Percentiles rank a stretch among this genome's conserved stretches.
phyloP scores from a whole-genome alignment of 2,888 invertebrate species.

The Molanna angustata region DNA sequence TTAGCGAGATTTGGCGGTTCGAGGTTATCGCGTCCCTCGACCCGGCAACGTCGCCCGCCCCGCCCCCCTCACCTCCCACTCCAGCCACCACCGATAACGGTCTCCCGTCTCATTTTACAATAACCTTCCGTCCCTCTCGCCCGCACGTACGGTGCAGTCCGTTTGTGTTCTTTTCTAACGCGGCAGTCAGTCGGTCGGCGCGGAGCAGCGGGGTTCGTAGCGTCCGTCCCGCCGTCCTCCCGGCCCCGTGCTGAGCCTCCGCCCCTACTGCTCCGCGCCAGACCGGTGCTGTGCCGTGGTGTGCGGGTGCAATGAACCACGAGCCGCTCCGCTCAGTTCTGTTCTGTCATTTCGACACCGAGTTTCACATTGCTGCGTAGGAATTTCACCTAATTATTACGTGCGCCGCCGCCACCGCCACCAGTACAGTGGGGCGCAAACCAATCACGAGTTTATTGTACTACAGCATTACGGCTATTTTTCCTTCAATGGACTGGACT shows the following conservation, averaged over 20 bases:
- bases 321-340: too few relatives aligned
- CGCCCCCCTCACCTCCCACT: conserved; percentile 4
- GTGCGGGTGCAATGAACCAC: conserved; percentile 10
- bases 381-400: background rate
- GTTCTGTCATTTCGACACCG: conserved; percentile 10
- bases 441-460: background rate
- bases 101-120: too few relatives aligned
- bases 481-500: too few relatives aligned
- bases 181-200: too few relatives aligned
- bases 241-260: conserved; percentile 5
- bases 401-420: too few relatives aligned
- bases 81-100: conserved; percentile 5
- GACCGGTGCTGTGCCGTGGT: background rate
- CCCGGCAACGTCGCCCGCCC: conserved; percentile 20
- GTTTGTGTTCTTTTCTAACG: background rate
- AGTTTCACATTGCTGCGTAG: background rate
- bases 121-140: conserved; percentile 15
- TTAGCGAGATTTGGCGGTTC: too few relatives aligned
- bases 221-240: too few relatives aligned
- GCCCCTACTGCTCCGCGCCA: conserved; percentile 2
- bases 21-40: too few relatives aligned
- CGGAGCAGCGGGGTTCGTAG: background rate
- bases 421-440: background rate
- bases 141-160: conserved; percentile 1
- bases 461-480: background rate